Conservation (phyloP, 1,140 invertebrate species). For the Nephila pilipes region DNA sequence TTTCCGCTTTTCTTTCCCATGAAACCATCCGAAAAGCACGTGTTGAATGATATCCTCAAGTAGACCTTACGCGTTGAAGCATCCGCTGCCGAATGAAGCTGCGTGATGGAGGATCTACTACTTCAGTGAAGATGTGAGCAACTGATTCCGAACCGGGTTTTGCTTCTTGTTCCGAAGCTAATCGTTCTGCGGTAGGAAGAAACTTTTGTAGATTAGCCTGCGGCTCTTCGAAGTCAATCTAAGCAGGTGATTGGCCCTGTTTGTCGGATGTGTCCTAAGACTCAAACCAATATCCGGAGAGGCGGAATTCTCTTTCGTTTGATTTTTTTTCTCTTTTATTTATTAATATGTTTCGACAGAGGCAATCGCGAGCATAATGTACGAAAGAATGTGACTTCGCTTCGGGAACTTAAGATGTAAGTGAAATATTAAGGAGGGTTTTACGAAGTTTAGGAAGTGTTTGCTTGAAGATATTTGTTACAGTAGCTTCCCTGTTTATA, state of each 20-base stretch:
- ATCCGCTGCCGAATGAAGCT: not conserved
- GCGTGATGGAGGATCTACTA: constrained; percentile 5
- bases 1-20: not conserved
- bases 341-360: constrained; percentile 1
- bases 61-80: not conserved
- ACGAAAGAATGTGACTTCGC: constrained; percentile 61
- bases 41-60: constrained; percentile 30
- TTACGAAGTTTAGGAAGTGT: not conserved
- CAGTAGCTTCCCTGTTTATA: not conserved
- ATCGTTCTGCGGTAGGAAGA: constrained; percentile 29
- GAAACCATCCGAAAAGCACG: not conserved
- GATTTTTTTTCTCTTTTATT: constrained; percentile 30
- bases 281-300: constrained; percentile 52
- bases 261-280: constrained; percentile 63
- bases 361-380: constrained; percentile 33
- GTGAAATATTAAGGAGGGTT: not conserved
- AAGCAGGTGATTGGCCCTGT: constrained; percentile 66
- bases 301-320: constrained; percentile 23
- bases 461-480: too few species aligned
- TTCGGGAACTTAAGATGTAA: not conserved
- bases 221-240: not conserved
- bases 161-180: constrained; percentile 67
- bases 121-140: constrained; percentile 43
- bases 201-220: constrained; percentile 36
- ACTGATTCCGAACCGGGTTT: constrained; percentile 36